A percentile compares a stretch with the other conserved stretches of the same genome.
These are phyloP conservation scores for Euwallacea fornicatus DNA, from an alignment of 1,140 invertebrate genomes.

Conservation along the genomic window DNA sequence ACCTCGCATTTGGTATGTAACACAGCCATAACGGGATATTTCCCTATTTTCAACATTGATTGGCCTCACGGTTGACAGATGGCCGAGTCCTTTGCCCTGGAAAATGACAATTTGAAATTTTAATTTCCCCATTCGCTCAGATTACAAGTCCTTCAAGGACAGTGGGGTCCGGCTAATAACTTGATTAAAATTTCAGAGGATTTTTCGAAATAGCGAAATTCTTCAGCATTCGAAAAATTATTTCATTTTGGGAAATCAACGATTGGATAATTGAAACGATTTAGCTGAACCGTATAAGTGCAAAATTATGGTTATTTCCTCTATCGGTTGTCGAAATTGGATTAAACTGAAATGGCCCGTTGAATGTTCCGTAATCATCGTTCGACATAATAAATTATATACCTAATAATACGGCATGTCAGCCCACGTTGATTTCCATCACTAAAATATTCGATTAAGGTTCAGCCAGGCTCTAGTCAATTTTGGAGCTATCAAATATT, in stretches of 20 bases:
- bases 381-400: no score
- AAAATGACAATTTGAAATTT: slow-evolving; percentile 16
- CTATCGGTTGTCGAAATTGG: background rate
- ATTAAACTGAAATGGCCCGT: background rate
- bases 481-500: no score
- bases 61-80: slow-evolving; percentile 4
- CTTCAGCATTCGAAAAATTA: background rate
- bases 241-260: background rate
- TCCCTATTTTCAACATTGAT: slow-evolving; percentile 6
- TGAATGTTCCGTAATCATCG: no score
- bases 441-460: no score
- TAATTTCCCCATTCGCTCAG: slow-evolving; percentile 14
- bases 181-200: slow-evolving; percentile 1
- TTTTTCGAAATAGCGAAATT: slow-evolving; percentile 5
- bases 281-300: background rate
- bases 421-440: no score
- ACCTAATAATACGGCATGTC: no score
- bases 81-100: background rate
- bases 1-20: background rate
- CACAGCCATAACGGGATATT: background rate
- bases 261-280: background rate
- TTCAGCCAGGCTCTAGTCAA: no score
- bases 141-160: slow-evolving; percentile 10
- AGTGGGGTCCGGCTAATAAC: background rate
- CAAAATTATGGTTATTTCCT: background rate